Conservation (phyloP, 2,113 vertebrate genomes). For the Platysternon megacephalum region DNA sequence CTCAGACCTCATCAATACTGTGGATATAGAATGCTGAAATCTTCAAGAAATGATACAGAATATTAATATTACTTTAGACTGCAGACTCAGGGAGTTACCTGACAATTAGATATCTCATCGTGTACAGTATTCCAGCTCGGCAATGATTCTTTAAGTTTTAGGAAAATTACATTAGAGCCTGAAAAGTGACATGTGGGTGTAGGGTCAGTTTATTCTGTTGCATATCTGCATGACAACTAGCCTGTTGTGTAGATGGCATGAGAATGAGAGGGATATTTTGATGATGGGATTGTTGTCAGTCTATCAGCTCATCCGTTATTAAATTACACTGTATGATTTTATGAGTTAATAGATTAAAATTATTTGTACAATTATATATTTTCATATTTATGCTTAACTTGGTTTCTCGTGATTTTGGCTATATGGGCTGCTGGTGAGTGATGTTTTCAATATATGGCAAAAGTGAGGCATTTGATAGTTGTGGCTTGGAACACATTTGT, state of each 20-base stretch:
- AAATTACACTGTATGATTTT: background rate
- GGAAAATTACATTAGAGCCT: background rate
- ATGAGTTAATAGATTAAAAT: background rate
- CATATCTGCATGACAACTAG: background rate
- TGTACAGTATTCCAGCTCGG: background rate
- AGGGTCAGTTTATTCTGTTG: background rate
- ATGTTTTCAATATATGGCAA: background rate
- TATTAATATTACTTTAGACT: no score
- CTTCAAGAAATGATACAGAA: background rate
- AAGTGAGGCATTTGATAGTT: background rate
- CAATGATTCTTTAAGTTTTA: background rate
- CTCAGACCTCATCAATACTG: background rate
- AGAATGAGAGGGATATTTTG: background rate
- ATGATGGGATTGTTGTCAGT: rapidly evolving
- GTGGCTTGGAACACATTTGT: background rate
- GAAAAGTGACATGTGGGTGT: background rate
- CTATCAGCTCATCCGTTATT: background rate
- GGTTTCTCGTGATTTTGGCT: background rate
- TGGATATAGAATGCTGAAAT: background rate
- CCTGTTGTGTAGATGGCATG: rapidly evolving
- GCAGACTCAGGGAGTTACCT: background rate
- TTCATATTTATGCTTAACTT: background rate
- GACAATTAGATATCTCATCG: background rate
- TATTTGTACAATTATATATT: background rate
- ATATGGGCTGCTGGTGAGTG: background rate